These are phyloP conservation scores for Crypturellus undulatus DNA, from an alignment of 2,113 vertebrate species.

Conservation along the genomic window DNA sequence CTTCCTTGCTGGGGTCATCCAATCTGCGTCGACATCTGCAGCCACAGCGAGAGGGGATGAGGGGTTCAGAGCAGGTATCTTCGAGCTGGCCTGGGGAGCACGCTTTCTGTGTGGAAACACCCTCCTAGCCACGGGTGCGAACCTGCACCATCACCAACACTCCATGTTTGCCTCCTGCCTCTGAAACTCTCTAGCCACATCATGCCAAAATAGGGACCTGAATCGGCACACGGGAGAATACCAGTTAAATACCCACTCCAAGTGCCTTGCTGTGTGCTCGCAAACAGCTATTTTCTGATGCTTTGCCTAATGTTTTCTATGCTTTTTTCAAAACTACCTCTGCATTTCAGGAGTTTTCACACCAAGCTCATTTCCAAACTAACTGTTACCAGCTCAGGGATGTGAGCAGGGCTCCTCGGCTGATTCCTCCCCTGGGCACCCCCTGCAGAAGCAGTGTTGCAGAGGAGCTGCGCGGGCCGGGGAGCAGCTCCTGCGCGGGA, in stretches of 20 bases:
- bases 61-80: background rate
- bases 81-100: background rate
- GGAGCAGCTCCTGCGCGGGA: background rate
- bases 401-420: background rate
- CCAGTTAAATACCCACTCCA: background rate
- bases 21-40: accelerated
- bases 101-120: background rate
- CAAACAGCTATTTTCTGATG: background rate
- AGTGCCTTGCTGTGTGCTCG: background rate
- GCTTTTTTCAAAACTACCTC: background rate
- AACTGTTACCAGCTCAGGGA: background rate
- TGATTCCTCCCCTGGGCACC: background rate
- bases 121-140: too few relatives aligned
- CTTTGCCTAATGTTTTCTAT: background rate
- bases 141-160: too few relatives aligned
- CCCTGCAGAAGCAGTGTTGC: background rate
- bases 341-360: background rate
- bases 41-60: too few relatives aligned
- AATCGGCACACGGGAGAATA: background rate
- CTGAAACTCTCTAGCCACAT: background rate
- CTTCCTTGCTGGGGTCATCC: accelerated
- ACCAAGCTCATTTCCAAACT: background rate
- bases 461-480: accelerated
- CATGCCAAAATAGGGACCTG: background rate
- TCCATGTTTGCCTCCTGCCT: too few relatives aligned